Evolutionary conservation across 1,140 invertebrate species (phyloP), one percentile per base, ranked within the genome.

Genomic region (Cydia splendana): DNA sequence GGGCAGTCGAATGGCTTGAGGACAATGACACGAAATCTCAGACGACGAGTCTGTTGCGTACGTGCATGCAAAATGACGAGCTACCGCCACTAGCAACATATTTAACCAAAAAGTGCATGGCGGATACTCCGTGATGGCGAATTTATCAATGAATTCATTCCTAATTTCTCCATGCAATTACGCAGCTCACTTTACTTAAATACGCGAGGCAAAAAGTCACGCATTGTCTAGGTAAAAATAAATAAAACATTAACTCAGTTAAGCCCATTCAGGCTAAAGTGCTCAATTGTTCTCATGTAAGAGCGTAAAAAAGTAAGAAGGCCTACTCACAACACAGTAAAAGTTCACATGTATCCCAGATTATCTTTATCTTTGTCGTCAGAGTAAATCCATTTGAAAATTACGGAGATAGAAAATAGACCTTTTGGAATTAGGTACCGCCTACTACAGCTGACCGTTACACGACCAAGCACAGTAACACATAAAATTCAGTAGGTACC

Each of bases 381-480:
- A 62, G 57, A 20, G 6, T 62, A 24, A 62, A 3, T n/a, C 20
- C 57, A 12, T 53, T 53, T 62, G 57, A 62, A 62, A 62, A 62
- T 62, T 62, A 24, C 57, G 12, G 20, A 62, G 7, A 62, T 24
- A 62, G 57, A 24, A 62, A 62, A 24, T 12, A 62, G 7, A 24
- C 57, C 57, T 71, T 71, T 38, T 42, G 34, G 15, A 71, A 71
- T 71, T 71, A 71, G 67, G 10, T 71, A 71, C 67, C 38, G 67
- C 34, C 67, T 18, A 38, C 67, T 71, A 71, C 67, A 42, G 67
- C 38, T 71, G 67, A 71, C 67, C 67, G 67, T 71, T 18, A 71
- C 67, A 18, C 67, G 30, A 18, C 6, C 67, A 30, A 18, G 28
- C 15, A 5, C 15, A 34, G 6, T 15, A 28, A 67, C 30, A 71